These are phyloP conservation scores for Limenitis arthemis DNA, from an alignment of 2,888 invertebrate species.

Conservation along the genomic window DNA sequence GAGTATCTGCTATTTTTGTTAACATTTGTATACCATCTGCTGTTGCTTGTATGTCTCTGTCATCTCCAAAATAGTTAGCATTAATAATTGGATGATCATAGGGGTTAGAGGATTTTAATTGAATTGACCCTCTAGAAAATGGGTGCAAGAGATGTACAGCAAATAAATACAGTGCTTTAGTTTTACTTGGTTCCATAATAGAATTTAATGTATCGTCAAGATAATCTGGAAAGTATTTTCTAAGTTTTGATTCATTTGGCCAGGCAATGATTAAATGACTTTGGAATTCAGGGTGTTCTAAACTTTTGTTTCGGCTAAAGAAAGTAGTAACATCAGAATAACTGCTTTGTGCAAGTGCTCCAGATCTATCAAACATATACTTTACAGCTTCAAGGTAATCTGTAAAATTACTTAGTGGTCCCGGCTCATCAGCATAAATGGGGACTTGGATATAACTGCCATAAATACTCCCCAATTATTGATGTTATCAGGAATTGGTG, in stretches of 20 bases:
- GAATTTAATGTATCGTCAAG: slow-evolving; percentile 3
- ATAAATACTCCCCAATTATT: slow-evolving; percentile 65
- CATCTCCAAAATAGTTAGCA: slow-evolving; percentile 74
- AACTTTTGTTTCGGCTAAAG: slow-evolving; percentile 35
- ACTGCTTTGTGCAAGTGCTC: slow-evolving; percentile 54
- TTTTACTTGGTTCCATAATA: slow-evolving; percentile 30
- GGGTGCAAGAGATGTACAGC: slow-evolving; percentile 57
- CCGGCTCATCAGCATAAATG: slow-evolving; percentile 40
- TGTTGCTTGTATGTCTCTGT: slow-evolving; percentile 57
- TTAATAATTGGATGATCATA: slow-evolving; percentile 72
- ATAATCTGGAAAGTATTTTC: neutral
- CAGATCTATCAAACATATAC: slow-evolving; percentile 66
- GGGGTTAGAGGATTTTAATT: slow-evolving; percentile 69
- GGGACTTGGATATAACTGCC: slow-evolving; percentile 46
- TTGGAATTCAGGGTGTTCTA: slow-evolving; percentile 43
- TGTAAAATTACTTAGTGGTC: slow-evolving; percentile 30
- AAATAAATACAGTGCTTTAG: slow-evolving; percentile 40
- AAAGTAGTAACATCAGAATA: slow-evolving; percentile 67
- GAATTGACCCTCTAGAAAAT: slow-evolving; percentile 67
- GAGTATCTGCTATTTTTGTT: slow-evolving; percentile 35
- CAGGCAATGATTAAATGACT: slow-evolving; percentile 30
- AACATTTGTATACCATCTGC: slow-evolving; percentile 39
- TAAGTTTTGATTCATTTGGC: neutral
- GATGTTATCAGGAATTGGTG: slow-evolving; percentile 68
- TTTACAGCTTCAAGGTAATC: slow-evolving; percentile 42